Evolutionary conservation across 37 sponge, comb jelly and placozoan species (phyloP), one percentile per base, ranked within the genome.

Genomic region (Mnemiopsis leidyi): DNA sequence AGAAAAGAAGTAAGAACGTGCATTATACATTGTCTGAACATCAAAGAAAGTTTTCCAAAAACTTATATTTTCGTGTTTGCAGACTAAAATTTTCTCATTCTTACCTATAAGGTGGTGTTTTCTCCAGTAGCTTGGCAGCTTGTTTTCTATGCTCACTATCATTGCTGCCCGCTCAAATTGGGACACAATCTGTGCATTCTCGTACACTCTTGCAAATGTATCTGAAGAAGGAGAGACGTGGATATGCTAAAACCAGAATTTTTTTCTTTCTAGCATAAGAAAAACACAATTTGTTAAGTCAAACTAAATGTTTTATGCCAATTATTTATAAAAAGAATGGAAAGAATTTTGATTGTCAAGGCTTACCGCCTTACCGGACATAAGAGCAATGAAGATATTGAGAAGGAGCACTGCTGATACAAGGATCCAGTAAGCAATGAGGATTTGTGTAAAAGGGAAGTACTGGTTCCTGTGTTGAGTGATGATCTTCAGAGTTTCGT

Each of bases 131-230:
- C 61, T n/a, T 0, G 90, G 90, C 24, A 85, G 32, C 29, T 85
- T 85, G 61, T 85, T 85, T 33, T 85, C 90, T 28, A 85, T 85
- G 48, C 61, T 40, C n/a, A 85, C 90, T 21, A 85, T 85, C 90
- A 85, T 85, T 1, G 90, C 90, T 9, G 90, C 90, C 48, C 61
- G 33, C 48, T 85, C 90, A 85, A 85, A 85, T 28, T 85, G 90
- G 3, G 36, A 32, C 29, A 85, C 90, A 0, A 85, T 61, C 61
- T 23, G 32, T 3, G 90, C 90, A 25, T 85, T 85, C 61, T 85
- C 90, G 39, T 85, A 85, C 90, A 85, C 90, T 29, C 61, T 85
- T 5, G 90, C 40, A 85, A 85, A 85, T 37, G 90, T 85, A 39
- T 85, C 90, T 85, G 90, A 48, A n/a, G n/a, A n/a, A n/a, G n/a